Evolutionary conservation across 2,888 invertebrate genomes (phyloP).

Genomic region (Molorchus minor): DNA sequence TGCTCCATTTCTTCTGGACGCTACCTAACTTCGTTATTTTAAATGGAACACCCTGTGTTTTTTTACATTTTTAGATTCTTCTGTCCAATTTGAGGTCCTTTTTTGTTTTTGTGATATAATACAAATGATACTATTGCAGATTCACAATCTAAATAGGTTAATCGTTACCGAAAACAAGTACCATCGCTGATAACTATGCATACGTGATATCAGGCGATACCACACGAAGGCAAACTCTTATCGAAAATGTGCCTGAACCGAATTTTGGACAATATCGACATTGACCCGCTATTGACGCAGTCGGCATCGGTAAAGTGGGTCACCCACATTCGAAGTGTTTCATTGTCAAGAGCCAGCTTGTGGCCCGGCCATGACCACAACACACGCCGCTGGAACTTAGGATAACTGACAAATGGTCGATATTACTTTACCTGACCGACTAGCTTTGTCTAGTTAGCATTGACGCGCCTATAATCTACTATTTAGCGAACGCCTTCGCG

Average conservation of each 20-base stretch:
- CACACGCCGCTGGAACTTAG: conserved; percentile 21
- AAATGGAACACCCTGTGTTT: no score
- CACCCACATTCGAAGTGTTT: conserved; percentile 52
- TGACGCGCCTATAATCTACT: conserved; percentile 13
- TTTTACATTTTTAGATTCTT: no score
- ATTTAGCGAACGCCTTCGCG: conserved; percentile 5
- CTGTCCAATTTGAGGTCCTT: no score
- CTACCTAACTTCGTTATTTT: no score
- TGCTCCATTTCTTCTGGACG: no score
- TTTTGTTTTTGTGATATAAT: no score
- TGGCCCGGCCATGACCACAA: conserved; percentile 48
- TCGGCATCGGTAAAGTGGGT: conserved; percentile 47
- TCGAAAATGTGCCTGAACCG: conserved; percentile 10
- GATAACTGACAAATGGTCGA: conserved; percentile 16
- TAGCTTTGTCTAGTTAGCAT: conserved; percentile 16
- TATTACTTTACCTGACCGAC: no score
- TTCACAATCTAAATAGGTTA: no score
- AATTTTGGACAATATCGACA: conserved; percentile 41
- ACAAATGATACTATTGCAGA: no score
- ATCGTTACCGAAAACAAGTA: neutral
- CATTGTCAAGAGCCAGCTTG: conserved; percentile 50
- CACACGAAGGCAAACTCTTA: conserved; percentile 12
- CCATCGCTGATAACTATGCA: neutral
- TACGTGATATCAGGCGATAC: neutral
- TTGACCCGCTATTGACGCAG: conserved; percentile 44